These are phyloP conservation scores for Callimorpha dominula DNA, from an alignment of 2,888 invertebrate species.

Conservation along the genomic window DNA sequence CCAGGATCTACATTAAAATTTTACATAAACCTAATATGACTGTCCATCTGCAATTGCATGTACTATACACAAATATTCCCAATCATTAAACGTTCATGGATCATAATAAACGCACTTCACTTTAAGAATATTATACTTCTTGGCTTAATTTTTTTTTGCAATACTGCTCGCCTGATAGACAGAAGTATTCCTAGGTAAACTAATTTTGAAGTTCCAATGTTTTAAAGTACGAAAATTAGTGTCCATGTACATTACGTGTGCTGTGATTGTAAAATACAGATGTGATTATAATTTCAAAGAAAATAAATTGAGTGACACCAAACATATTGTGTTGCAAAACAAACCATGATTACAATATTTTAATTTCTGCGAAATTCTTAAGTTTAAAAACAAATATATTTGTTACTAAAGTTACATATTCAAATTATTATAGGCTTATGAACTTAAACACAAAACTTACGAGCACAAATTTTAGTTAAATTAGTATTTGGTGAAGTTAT, in stretches of 20 bases:
- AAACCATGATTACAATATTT: neutral
- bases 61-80: neutral
- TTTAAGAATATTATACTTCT: no score
- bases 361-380: neutral
- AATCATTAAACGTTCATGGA: neutral
- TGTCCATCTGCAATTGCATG: neutral
- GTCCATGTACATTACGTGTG: neutral
- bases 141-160: no score
- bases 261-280: neutral
- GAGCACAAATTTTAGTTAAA: slow-evolving; percentile 39
- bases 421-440: slow-evolving; percentile 23
- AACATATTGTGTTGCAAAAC: neutral
- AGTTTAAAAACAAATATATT: neutral
- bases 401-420: neutral
- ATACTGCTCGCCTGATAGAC: no score
- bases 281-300: neutral
- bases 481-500: slow-evolving; percentile 52
- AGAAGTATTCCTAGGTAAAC: neutral
- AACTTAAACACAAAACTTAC: slow-evolving; percentile 40
- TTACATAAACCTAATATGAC: neutral
- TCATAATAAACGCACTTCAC: neutral
- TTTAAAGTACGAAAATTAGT: neutral
- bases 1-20: neutral
- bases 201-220: neutral
- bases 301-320: neutral